phyloP scores from a whole-genome alignment of 2,113 vertebrate species.

The Caretta caretta region DNA sequence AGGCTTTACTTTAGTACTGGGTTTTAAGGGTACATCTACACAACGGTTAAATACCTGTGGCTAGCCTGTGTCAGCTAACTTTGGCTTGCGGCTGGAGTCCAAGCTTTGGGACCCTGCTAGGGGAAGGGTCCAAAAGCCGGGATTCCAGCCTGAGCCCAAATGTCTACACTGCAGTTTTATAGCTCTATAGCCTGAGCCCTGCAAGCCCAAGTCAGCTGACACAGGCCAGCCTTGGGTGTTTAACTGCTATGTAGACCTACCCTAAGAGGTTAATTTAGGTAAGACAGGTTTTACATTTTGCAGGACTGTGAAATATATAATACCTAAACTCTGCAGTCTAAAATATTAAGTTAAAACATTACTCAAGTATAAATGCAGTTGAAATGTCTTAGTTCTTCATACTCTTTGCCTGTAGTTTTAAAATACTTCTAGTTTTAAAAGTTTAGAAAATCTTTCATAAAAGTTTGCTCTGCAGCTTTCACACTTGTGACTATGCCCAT shows the following conservation, averaged over 20 bases:
- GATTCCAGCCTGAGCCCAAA: not conserved
- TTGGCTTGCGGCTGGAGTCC: not conserved
- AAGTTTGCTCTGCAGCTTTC: rapidly evolving
- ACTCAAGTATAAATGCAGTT: not conserved
- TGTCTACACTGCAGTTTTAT: not conserved
- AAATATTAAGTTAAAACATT: not conserved
- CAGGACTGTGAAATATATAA: not conserved
- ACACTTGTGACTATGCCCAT: rapidly evolving
- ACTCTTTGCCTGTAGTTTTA: not conserved
- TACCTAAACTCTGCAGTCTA: not conserved
- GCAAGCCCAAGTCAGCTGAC: not conserved
- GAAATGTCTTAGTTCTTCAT: not conserved
- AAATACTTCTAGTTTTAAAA: not conserved
- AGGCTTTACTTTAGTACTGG: not conserved
- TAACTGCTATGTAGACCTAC: not conserved
- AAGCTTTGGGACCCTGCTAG: not conserved
- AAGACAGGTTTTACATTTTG: not conserved
- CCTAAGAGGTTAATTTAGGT: not conserved
- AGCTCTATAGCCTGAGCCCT: not conserved
- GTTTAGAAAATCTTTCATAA: not conserved
- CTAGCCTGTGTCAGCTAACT: not conserved
- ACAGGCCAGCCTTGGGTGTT: not conserved
- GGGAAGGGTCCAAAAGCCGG: not conserved
- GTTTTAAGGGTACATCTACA: not conserved
- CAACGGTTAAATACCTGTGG: not conserved